A percentile compares a stretch with the other conserved stretches of the same genome.
phyloP scores from a whole-genome alignment of 2,888 invertebrate species.

The Nycteola revayana region DNA sequence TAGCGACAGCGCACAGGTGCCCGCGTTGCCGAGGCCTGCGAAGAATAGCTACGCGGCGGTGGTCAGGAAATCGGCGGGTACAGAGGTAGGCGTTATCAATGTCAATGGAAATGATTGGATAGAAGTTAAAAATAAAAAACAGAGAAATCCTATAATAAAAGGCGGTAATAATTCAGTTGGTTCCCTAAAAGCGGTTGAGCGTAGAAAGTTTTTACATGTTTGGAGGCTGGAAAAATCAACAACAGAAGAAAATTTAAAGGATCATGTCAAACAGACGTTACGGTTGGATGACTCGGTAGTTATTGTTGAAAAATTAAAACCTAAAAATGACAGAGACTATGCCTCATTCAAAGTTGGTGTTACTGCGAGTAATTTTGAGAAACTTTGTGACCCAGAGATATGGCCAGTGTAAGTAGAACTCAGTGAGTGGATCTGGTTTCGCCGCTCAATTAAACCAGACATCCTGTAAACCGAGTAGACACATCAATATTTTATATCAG shows the following conservation, averaged over 20 bases:
- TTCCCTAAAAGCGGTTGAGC: background rate
- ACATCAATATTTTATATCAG: slow-evolving; percentile 11
- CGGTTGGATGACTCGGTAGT: slow-evolving; percentile 1
- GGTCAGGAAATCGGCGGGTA: too few relatives aligned
- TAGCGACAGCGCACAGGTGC: too few relatives aligned
- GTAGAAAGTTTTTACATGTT: background rate
- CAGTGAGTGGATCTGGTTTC: slow-evolving; percentile 5
- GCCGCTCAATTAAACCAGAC: background rate
- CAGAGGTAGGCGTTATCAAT: too few relatives aligned
- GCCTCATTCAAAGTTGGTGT: slow-evolving; percentile 7
- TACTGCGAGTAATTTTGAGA: slow-evolving; percentile 1
- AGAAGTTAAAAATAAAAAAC: background rate
- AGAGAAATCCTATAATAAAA: background rate
- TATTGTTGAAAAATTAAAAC: slow-evolving; percentile 3
- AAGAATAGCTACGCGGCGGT: too few relatives aligned
- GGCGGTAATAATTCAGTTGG: background rate
- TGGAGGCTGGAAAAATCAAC: background rate
- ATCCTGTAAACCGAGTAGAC: slow-evolving; percentile 1
- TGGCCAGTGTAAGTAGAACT: slow-evolving; percentile 5
- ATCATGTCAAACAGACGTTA: background rate
- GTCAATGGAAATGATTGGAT: too few relatives aligned
- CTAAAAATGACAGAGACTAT: slow-evolving; percentile 3
- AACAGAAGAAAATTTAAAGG: background rate
- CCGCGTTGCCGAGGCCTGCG: too few relatives aligned
- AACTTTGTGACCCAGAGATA: slow-evolving; percentile 2